Evolutionary conservation across 2,888 invertebrate genomes (phyloP).

Genomic region (Nephrotoma appendiculata): DNA sequence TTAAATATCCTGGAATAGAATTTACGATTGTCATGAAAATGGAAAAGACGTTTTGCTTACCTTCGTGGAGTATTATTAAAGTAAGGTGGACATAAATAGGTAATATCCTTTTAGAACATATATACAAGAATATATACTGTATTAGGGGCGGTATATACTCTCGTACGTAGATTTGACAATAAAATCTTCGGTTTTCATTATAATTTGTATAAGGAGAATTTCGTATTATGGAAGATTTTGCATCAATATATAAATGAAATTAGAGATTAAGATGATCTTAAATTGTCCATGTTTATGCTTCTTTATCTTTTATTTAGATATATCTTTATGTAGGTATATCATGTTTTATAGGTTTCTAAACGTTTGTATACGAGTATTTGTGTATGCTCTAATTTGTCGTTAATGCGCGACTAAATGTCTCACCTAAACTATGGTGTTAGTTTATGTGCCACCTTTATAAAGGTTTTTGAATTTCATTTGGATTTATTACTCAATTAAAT

Average conservation of each 20-base stretch:
- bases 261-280: neutral
- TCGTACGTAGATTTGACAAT: neutral
- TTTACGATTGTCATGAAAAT: neutral
- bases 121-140: neutral
- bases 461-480: neutral
- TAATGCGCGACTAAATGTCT: neutral
- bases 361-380: neutral
- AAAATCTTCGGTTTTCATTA: neutral
- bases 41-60: neutral
- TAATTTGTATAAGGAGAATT: neutral
- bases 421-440: neutral
- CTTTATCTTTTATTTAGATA: neutral
- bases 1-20: neutral
- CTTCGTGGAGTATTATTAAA: neutral
- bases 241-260: neutral
- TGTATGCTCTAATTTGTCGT: neutral
- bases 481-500: neutral
- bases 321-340: neutral
- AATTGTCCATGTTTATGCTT: neutral
- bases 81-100: neutral
- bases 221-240: neutral
- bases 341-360: neutral
- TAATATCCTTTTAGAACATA: neutral
- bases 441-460: neutral
- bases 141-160: neutral